These are phyloP conservation scores for Corythaixoides concolor DNA, from an alignment of 2,113 vertebrate genomes.

Conservation along the genomic window DNA sequence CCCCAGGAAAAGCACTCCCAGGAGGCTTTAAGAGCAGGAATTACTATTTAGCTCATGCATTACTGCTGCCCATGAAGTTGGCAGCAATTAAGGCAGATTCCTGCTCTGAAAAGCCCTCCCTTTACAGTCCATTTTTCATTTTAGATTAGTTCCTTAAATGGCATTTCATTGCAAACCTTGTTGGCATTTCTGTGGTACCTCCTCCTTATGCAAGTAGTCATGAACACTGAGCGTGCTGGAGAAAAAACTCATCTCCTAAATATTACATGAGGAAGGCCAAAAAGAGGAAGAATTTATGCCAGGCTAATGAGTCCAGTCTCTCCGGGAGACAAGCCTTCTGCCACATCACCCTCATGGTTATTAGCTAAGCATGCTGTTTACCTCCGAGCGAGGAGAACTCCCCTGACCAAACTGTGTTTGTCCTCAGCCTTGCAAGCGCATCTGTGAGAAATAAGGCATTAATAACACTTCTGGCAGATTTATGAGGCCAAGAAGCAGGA, in stretches of 20 bases:
- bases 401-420: not conserved
- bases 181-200: not conserved
- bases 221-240: rapidly evolving
- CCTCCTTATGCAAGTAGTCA: not conserved
- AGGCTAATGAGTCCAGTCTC: not conserved
- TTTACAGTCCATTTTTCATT: not conserved
- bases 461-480: not conserved
- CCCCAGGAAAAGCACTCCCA: not conserved
- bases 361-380: not conserved
- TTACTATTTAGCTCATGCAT: not conserved
- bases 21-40: not conserved
- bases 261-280: not conserved
- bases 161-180: not conserved
- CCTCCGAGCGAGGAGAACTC: not conserved
- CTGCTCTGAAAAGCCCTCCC: not conserved
- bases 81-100: not conserved
- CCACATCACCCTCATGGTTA: not conserved
- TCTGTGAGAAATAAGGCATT: not conserved
- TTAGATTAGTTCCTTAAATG: not conserved
- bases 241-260: not conserved
- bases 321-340: not conserved
- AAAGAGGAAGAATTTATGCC: not conserved
- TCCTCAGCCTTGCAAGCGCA: not conserved
- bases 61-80: not conserved
- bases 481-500: not conserved